Conservation (phyloP, 2,113 vertebrate species). For the Chaetodon trifascialis region DNA sequence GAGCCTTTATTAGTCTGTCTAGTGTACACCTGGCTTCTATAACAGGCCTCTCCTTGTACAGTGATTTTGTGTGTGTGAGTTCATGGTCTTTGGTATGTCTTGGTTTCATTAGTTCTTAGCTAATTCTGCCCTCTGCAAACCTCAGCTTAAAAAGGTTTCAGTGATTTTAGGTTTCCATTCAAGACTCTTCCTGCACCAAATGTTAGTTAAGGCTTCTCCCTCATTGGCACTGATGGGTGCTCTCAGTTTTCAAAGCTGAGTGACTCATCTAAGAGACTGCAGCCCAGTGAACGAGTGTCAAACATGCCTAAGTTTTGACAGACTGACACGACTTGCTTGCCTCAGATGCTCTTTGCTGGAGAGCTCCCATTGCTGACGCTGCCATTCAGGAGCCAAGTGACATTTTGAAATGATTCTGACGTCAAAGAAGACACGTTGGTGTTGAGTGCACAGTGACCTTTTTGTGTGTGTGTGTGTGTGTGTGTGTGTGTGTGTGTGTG, state of each 20-base stretch:
- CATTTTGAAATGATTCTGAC: constrained; percentile 72
- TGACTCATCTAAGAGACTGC: constrained; percentile 37
- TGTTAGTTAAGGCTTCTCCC: constrained; percentile 3
- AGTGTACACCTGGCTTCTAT: constrained; percentile 80
- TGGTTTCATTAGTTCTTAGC: constrained; percentile 37
- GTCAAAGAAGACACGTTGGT: constrained; percentile 51
- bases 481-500: constrained; percentile 57
- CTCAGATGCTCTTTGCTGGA: constrained; percentile 41
- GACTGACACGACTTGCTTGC: constrained; percentile 39
- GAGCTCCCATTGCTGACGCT: constrained; percentile 51
- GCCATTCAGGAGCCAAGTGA: constrained; percentile 66
- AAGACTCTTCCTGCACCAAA: constrained; percentile 1
- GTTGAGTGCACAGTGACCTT: constrained; percentile 67
- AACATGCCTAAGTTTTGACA: constrained; percentile 3
- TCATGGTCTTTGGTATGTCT: constrained; percentile 35
- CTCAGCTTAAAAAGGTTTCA: constrained; percentile 40
- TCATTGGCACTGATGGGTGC: constrained; percentile 12
- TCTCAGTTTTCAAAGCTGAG: constrained; percentile 43
- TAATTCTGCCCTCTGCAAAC: constrained; percentile 35
- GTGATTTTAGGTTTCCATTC: constrained; percentile 44
- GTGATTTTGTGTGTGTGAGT: constrained; percentile 26
- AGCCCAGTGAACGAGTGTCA: constrained; percentile 17
- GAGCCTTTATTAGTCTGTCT: constrained; percentile 80
- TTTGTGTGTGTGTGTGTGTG: constrained; percentile 58
- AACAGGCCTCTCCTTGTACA: constrained; percentile 64